A percentile compares a stretch with the other conserved stretches of the same genome.
These are phyloP conservation scores for Myotis findleyi DNA, from an alignment of 2,797 vertebrate genomes.

Conservation along the genomic window DNA sequence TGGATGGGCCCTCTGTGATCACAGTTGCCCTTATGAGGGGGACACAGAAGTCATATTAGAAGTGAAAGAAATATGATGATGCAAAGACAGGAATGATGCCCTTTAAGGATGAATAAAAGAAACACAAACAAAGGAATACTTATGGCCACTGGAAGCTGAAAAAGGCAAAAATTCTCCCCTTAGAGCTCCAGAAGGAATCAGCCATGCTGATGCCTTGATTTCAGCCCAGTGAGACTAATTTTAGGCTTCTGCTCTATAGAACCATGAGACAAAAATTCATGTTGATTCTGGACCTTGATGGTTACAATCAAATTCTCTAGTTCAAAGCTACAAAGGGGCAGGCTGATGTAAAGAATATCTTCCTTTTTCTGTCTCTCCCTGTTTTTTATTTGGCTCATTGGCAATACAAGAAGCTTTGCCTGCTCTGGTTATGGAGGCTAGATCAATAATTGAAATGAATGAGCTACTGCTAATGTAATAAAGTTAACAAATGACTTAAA, in stretches of 20 bases:
- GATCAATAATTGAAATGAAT: conserved; percentile 83
- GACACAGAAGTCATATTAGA: not conserved
- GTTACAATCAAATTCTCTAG: not conserved
- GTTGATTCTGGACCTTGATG: not conserved
- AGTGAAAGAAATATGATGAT: not conserved
- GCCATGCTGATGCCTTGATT: not conserved
- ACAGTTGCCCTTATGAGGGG: not conserved
- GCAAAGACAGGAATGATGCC: not conserved
- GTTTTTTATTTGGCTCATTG: not conserved
- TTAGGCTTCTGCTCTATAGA: not conserved
- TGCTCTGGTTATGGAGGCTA: conserved; percentile 72
- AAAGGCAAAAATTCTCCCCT: not conserved
- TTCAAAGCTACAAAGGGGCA: not conserved
- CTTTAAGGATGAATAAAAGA: not conserved
- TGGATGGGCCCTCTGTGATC: not conserved
- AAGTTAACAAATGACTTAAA: conserved; percentile 86
- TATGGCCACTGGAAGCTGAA: not conserved
- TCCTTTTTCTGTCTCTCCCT: not conserved
- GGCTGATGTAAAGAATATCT: not conserved
- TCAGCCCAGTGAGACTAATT: not conserved
- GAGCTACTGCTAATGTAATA: conserved; percentile 88
- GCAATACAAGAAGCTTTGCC: not conserved
- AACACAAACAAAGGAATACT: not conserved
- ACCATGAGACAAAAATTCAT: not conserved
- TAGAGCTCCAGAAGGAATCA: not conserved